Percentiles rank a stretch among this genome's conserved stretches.
These are phyloP conservation scores for Phrynosoma platyrhinos DNA, from an alignment of 2,113 vertebrate genomes.

Conservation along the genomic window DNA sequence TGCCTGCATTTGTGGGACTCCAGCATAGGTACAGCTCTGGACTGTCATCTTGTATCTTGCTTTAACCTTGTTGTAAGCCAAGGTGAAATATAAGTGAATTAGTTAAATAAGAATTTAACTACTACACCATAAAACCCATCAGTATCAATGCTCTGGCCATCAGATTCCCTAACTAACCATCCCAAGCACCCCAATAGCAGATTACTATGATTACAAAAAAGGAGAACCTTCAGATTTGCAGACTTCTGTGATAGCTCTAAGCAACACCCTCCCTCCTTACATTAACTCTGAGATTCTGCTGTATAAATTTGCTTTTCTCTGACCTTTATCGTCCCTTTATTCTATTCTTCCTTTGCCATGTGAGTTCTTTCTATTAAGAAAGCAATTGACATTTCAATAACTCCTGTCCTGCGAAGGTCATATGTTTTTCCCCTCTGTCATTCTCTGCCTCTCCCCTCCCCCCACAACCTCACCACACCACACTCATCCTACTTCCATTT, in stretches of 20 bases:
- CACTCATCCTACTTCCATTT: conserved; percentile 9
- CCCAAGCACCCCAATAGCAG: neutral
- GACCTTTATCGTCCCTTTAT: neutral
- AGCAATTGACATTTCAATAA: conserved; percentile 27
- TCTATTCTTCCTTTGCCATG: neutral
- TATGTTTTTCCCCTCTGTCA: neutral
- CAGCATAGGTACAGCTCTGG: too few relatives aligned
- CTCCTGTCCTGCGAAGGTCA: conserved; percentile 12
- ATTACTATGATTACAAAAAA: neutral
- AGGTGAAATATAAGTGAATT: too few relatives aligned
- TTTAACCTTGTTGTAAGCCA: too few relatives aligned
- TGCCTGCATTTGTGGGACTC: too few relatives aligned
- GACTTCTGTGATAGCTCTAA: neutral
- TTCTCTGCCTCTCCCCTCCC: neutral
- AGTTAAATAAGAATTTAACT: too few relatives aligned
- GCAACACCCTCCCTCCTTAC: neutral
- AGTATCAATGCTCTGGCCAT: too few relatives aligned
- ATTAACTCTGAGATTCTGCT: neutral
- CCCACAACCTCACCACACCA: neutral
- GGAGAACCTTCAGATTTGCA: neutral
- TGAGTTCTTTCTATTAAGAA: conserved; percentile 29
- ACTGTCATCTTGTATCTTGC: too few relatives aligned
- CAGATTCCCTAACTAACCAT: neutral
- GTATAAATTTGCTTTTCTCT: neutral
- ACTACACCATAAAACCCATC: too few relatives aligned